phyloP scores from a whole-genome alignment of 1,140 invertebrate genomes.

The Euura saliciscinereae region DNA sequence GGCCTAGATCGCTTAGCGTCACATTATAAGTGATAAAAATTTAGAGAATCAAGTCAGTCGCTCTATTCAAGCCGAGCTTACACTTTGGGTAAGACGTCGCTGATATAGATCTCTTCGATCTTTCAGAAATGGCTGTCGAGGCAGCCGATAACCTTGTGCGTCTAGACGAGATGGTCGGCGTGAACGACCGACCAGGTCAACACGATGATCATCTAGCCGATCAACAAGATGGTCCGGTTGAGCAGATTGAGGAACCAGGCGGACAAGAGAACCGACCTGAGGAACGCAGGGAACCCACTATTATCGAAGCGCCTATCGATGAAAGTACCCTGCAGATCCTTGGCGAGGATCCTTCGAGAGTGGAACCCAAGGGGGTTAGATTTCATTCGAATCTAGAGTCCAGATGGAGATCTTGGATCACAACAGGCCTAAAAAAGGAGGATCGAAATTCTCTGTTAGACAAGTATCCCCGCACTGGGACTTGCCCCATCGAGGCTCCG shows the following conservation, averaged over 20 bases:
- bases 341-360: background rate
- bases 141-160: too few relatives aligned
- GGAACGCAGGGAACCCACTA: background rate
- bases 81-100: background rate
- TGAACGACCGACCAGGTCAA: too few relatives aligned
- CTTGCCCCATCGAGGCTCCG: conserved; percentile 22
- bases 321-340: background rate
- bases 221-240: too few relatives aligned
- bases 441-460: conserved; percentile 10
- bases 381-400: background rate
- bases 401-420: conserved; percentile 13
- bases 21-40: too few relatives aligned
- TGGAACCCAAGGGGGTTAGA: background rate
- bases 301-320: background rate
- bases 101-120: background rate
- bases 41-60: too few relatives aligned
- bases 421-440: conserved; percentile 15
- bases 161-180: too few relatives aligned
- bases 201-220: too few relatives aligned
- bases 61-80: background rate
- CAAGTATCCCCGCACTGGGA: background rate
- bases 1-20: too few relatives aligned
- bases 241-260: background rate
- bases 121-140: background rate
- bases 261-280: background rate